Conservation (phyloP, 2,797 vertebrate genomes). For the Menidia menidia region DNA sequence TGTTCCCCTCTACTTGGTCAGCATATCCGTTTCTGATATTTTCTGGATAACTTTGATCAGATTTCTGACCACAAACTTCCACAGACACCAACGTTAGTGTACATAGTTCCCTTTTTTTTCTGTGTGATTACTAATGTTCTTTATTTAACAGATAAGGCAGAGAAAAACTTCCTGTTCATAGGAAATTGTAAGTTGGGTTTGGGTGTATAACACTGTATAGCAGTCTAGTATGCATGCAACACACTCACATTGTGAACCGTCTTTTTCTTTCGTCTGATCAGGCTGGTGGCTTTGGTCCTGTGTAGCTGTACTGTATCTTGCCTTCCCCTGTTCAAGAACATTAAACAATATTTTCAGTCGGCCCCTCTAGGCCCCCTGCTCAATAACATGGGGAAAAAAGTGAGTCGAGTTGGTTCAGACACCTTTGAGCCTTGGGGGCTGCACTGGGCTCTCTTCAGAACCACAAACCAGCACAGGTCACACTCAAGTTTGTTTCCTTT, state of each 20-base stretch:
- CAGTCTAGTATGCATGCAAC: constrained; percentile 33
- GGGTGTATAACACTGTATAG: constrained; percentile 40
- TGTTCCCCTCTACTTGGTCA: constrained; percentile 62
- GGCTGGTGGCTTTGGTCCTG: constrained; percentile 64
- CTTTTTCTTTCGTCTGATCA: constrained; percentile 51
- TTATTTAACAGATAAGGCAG: constrained; percentile 18
- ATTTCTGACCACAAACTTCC: constrained; percentile 68
- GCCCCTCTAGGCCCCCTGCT: constrained; percentile 80
- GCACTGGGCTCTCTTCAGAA: constrained; percentile 76
- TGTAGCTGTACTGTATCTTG: constrained; percentile 70
- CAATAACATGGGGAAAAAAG: constrained; percentile 83
- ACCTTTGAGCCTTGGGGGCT: constrained; percentile 77
- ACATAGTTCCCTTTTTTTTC: constrained; percentile 50
- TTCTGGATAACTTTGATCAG: constrained; percentile 65
- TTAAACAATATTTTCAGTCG: constrained; percentile 82
- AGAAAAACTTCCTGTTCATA: constrained; percentile 34
- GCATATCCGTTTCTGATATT: constrained; percentile 67
- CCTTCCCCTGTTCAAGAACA: constrained; percentile 73
- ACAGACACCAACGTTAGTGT: constrained; percentile 59
- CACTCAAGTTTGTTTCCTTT: constrained; percentile 83
- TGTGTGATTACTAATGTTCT: constrained; percentile 58
- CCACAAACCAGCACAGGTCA: constrained; percentile 84
- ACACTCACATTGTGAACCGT: constrained; percentile 36
- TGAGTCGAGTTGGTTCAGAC: constrained; percentile 78
- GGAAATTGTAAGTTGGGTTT: constrained; percentile 47